These are phyloP conservation scores for Siniperca obscura DNA, from an alignment of 2,797 vertebrate genomes.

Conservation along the genomic window DNA sequence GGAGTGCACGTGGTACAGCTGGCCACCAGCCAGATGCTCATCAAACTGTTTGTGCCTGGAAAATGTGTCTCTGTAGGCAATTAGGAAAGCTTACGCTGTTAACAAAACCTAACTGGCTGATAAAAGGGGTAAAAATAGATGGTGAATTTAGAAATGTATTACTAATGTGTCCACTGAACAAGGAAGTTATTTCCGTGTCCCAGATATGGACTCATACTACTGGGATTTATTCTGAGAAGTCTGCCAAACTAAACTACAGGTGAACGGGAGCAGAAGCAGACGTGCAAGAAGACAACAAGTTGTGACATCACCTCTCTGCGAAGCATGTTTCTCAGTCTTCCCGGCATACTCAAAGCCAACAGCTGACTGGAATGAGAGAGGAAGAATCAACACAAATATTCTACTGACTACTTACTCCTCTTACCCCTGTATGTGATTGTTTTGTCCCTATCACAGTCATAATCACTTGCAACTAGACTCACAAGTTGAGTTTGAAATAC, in stretches of 20 bases:
- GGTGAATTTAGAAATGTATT: neutral
- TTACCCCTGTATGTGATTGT: too few relatives aligned
- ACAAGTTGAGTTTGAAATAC: neutral
- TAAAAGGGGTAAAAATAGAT: neutral
- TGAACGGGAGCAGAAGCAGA: neutral
- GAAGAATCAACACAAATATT: conserved; percentile 6
- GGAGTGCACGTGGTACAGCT: neutral
- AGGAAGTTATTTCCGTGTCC: neutral
- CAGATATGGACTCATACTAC: neutral
- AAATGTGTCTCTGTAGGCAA: neutral
- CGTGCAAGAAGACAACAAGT: neutral
- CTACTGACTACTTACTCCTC: too few relatives aligned
- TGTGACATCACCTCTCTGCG: conserved; percentile 91
- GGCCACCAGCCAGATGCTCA: neutral
- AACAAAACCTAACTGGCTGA: neutral
- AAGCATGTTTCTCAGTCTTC: conserved; percentile 96
- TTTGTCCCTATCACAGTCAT: too few relatives aligned
- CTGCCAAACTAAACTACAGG: neutral
- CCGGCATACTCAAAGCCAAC: conserved; percentile 96
- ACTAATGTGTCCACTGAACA: neutral
- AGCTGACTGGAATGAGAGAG: conserved; percentile 88
- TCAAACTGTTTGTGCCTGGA: neutral
- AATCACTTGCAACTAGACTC: neutral
- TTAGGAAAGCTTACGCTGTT: neutral
- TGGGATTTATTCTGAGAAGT: neutral